Evolutionary conservation across 2,113 vertebrate species (phyloP).

Genomic region (Lucifuga dentata): DNA sequence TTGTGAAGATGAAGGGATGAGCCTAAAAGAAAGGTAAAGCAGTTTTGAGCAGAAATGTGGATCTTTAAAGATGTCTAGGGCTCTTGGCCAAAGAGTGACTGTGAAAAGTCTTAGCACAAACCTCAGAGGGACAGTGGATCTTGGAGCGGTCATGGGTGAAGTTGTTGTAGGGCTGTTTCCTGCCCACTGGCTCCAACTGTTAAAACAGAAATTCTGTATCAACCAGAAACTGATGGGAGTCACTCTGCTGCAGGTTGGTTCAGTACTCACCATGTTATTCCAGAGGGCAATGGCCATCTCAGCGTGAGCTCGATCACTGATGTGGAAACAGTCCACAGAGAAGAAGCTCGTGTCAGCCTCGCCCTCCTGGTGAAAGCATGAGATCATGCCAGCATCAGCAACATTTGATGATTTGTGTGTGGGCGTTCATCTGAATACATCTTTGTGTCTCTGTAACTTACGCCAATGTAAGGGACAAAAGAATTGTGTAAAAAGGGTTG

Average conservation of each 20-base stretch:
- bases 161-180: slow-evolving; percentile 89
- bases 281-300: slow-evolving; percentile 92
- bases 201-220: slow-evolving; percentile 16
- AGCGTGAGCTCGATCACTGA: slow-evolving; percentile 86
- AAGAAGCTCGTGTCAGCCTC: slow-evolving; percentile 87
- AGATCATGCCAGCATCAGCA: neutral
- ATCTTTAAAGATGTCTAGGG: too few relatives aligned
- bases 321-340: slow-evolving; percentile 90
- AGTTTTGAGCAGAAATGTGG: neutral
- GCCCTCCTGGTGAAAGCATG: slow-evolving; percentile 73
- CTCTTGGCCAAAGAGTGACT: too few relatives aligned
- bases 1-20: slow-evolving; percentile 86
- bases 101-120: slow-evolving; percentile 70
- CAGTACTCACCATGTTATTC: slow-evolving; percentile 92
- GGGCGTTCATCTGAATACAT: neutral
- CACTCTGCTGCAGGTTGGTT: neutral
- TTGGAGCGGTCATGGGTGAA: slow-evolving; percentile 88
- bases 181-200: slow-evolving; percentile 90
- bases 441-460: slow-evolving; percentile 71
- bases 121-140: slow-evolving; percentile 88
- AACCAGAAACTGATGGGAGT: neutral
- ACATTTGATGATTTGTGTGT: neutral
- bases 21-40: slow-evolving; percentile 73
- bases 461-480: slow-evolving; percentile 80
- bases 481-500: slow-evolving; percentile 89